phyloP scores from a whole-genome alignment of 2,888 invertebrate species.

The Mesopsocus fuscifrons region DNA sequence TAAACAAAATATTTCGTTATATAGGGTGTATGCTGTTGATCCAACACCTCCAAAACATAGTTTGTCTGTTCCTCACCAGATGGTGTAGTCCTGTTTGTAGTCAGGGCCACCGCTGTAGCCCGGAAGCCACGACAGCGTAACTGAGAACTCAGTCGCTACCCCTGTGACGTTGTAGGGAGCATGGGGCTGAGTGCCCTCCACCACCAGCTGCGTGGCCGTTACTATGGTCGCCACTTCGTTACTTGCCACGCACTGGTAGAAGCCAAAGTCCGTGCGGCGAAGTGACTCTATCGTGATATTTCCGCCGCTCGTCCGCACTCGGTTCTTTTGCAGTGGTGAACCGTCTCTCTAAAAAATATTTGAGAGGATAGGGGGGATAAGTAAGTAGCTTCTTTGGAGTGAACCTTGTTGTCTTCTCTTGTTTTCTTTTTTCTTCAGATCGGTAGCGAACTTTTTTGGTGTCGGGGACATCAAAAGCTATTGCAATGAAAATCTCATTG shows the following conservation, averaged over 20 bases:
- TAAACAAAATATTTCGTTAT: slow-evolving; percentile 5
- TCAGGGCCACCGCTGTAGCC: slow-evolving; percentile 90
- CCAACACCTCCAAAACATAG: no score
- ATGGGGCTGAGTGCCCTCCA: slow-evolving; percentile 90
- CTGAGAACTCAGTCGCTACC: slow-evolving; percentile 73
- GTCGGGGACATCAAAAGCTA: no score
- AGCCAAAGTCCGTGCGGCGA: slow-evolving; percentile 77
- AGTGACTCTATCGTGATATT: slow-evolving; percentile 82
- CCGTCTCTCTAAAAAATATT: slow-evolving; percentile 43
- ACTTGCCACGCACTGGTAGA: slow-evolving; percentile 86
- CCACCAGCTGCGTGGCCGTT: slow-evolving; percentile 70
- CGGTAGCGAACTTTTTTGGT: no score
- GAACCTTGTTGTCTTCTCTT: neutral
- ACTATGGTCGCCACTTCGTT: slow-evolving; percentile 94
- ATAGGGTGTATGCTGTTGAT: no score
- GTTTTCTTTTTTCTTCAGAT: neutral
- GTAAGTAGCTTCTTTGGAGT: no score
- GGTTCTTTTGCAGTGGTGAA: slow-evolving; percentile 56
- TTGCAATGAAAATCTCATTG: no score
- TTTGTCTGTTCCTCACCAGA: slow-evolving; percentile 41
- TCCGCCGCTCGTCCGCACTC: slow-evolving; percentile 61
- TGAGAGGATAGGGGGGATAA: no score
- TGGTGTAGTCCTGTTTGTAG: slow-evolving; percentile 86
- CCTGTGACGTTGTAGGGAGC: slow-evolving; percentile 92
- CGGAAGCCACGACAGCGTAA: slow-evolving; percentile 81